Percentiles rank a stretch among this genome's conserved stretches.
Evolutionary conservation across 2,113 vertebrate species (phyloP).

Genomic region (Pristiophorus japonicus): DNA sequence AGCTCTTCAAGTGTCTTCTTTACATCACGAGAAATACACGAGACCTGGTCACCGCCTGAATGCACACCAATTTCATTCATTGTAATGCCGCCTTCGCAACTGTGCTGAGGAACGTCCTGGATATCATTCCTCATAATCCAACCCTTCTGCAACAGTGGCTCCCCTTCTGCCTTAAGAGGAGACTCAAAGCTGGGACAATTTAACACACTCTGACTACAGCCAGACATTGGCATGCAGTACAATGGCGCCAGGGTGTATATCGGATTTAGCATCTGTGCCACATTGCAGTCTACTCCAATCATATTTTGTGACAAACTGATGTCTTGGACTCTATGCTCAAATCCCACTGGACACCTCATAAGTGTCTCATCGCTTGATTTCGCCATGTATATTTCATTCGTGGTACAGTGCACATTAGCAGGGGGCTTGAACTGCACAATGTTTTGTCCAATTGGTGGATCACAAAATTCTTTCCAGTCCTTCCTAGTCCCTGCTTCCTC

Average conservation of each 20-base stretch:
- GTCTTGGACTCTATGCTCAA: background rate
- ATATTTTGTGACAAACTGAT: background rate
- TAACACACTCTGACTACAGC: background rate
- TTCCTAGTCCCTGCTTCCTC: conserved; percentile 51
- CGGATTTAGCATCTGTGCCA: background rate
- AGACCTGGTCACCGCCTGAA: background rate
- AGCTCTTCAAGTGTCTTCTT: conserved; percentile 46
- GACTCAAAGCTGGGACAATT: background rate
- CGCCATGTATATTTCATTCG: background rate
- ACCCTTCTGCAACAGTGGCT: background rate
- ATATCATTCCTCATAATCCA: background rate
- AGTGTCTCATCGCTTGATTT: background rate
- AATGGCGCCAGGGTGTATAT: background rate
- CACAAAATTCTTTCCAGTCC: conserved; percentile 36
- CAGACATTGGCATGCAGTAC: background rate
- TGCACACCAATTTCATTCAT: conserved; percentile 42
- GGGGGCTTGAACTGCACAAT: background rate
- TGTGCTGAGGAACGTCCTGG: background rate
- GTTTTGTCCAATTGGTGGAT: conserved; percentile 42
- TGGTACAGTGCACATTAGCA: background rate
- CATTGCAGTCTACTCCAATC: background rate
- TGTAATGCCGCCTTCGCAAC: background rate
- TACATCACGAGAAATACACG: conserved; percentile 24
- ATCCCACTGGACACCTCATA: background rate
- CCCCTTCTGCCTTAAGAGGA: conserved; percentile 31